phyloP scores from a whole-genome alignment of 2,888 invertebrate genomes.

The Sinohyriopsis cumingii region DNA sequence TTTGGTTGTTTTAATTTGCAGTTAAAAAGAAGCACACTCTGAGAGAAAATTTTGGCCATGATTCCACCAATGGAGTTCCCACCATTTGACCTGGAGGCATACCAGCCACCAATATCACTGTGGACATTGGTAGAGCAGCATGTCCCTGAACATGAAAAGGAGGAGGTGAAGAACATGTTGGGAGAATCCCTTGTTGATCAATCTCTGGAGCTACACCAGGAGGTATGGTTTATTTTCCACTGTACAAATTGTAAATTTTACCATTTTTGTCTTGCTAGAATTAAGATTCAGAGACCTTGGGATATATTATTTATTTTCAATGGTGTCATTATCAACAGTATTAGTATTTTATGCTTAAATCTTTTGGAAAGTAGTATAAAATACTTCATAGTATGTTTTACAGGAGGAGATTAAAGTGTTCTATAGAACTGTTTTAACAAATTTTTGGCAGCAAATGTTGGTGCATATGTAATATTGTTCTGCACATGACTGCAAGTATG shows the following conservation, averaged over 20 bases:
- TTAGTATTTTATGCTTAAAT: not conserved
- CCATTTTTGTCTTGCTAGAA: not conserved
- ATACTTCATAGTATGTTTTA: not conserved
- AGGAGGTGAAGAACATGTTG: constrained; percentile 67
- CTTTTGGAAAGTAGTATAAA: not conserved
- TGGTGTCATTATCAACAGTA: not conserved
- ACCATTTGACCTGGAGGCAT: constrained; percentile 52
- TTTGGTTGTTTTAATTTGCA: no score
- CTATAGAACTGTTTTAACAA: no score
- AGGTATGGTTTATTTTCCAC: constrained; percentile 46
- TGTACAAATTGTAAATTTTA: not conserved
- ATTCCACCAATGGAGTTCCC: constrained; percentile 27
- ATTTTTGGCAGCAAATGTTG: no score
- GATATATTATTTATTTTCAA: not conserved
- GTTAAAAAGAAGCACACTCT: no score
- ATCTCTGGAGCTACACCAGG: constrained; percentile 66
- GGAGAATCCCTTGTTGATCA: constrained; percentile 68
- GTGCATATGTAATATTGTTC: no score
- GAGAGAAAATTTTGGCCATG: not conserved
- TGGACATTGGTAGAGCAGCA: constrained; percentile 68
- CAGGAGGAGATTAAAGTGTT: no score
- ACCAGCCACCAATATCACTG: constrained; percentile 67
- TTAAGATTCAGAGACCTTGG: no score
- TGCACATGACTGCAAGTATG: no score
- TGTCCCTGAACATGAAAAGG: constrained; percentile 61